Evolutionary conservation across 2,797 vertebrate genomes (phyloP), one percentile per base, ranked within the genome.

Genomic region (Taenioides sp.): DNA sequence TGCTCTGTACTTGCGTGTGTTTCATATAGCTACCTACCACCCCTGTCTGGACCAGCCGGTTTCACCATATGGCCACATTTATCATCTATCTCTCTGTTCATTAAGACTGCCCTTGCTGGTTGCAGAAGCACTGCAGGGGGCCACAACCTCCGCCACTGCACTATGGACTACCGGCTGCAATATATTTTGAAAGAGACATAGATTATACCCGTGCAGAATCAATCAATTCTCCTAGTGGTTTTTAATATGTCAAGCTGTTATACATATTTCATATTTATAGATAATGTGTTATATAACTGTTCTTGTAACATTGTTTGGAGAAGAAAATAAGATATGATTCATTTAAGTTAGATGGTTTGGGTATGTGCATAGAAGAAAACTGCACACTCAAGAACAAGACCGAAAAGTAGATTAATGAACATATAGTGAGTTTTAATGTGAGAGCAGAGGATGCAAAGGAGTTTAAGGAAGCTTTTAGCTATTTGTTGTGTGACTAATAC

Each of bases 31-130:
- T 78, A 84, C 79, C 86, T 87, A 88, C 86, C 88, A 89, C 80
- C 88, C 90, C 90, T 92, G 89, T 88, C 87, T 93, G 81, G 82
- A 85, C 84, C 94, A 94, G 93, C 91, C 90, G 91, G 92, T 81
- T 84, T 83, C 83, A 91, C 93, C 94, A 94, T 94, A 94, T 94
- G 94, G 93, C 81, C 84, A 88, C 93, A 94, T 95, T 94, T 91
- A 94, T 95, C 93, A 94, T 93, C 86, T 89, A 92, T 86, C 85
- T 92, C 81, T 64, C 86, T 89, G 83, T 93, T 94, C 92, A 94
- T 94, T 94, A 93, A 91, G 91, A 88, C 85, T 91, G 91, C 89
- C 91, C 90, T 94, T 93, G 90, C 91, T 92, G 88, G 86, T 84
- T 90, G 85, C 88, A 87, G 85, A 84, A 67, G 81, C 89, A 67